Conservation (phyloP, 2,797 vertebrate genomes). For the Todus mexicanus region DNA sequence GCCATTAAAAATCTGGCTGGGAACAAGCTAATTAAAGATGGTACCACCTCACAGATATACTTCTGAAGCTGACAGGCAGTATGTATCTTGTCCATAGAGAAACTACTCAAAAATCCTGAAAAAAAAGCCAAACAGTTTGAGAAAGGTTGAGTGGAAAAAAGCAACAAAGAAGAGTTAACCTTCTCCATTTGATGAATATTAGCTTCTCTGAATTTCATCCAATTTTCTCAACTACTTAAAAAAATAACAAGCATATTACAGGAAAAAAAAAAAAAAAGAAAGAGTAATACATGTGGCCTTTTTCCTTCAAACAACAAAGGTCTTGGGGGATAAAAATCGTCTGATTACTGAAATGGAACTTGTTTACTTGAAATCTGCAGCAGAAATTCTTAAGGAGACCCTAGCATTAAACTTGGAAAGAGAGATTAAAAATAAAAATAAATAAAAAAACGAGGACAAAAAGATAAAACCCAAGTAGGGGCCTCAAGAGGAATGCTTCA, state of each 20-base stretch:
- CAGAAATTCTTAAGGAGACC: neutral
- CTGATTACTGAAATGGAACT: neutral
- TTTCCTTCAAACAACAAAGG: neutral
- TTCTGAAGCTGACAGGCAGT: neutral
- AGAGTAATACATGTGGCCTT: rapidly evolving
- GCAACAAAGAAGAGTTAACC: neutral
- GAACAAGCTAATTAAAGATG: neutral
- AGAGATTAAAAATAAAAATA: neutral
- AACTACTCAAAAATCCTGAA: neutral
- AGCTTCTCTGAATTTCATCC: neutral
- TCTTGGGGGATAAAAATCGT: neutral
- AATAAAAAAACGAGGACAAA: neutral
- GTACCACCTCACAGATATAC: neutral
- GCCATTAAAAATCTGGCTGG: neutral
- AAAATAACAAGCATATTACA: neutral
- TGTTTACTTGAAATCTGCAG: constrained; percentile 19
- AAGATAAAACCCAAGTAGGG: constrained; percentile 29
- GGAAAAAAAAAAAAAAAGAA: neutral
- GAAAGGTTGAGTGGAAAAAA: neutral
- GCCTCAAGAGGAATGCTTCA: constrained; percentile 44
- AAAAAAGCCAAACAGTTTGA: neutral
- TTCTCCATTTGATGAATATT: neutral
- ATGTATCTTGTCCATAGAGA: neutral
- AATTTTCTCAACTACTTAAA: neutral
- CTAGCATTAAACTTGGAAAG: neutral